Evolutionary conservation across 1,140 invertebrate genomes (phyloP).

Genomic region (Oreohelix idahoensis): DNA sequence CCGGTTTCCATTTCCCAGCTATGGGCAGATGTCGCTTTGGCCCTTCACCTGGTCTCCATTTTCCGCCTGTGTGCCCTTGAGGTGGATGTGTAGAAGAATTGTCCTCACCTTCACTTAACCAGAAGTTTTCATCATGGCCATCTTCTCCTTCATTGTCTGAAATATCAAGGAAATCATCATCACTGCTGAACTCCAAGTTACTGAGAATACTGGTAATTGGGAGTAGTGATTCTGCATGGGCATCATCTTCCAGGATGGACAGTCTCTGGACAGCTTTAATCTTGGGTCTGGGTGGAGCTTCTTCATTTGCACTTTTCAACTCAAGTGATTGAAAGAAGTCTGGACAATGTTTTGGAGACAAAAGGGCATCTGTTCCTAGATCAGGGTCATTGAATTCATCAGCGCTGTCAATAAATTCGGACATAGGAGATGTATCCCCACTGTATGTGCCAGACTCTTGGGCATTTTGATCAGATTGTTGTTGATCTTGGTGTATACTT

Average conservation of each 20-base stretch:
- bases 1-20: slow-evolving; percentile 57
- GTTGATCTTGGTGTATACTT: neutral
- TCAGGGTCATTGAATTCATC: slow-evolving; percentile 35
- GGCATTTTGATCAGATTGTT: neutral
- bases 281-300: slow-evolving; percentile 24
- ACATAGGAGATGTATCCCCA: slow-evolving; percentile 44
- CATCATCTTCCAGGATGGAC: slow-evolving; percentile 40
- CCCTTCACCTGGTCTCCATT: slow-evolving; percentile 79
- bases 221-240: slow-evolving; percentile 38
- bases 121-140: slow-evolving; percentile 40
- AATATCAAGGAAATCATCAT: slow-evolving; percentile 59
- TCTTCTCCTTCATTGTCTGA: slow-evolving; percentile 57
- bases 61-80: slow-evolving; percentile 80
- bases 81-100: slow-evolving; percentile 72
- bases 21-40: slow-evolving; percentile 43
- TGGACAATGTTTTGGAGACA: slow-evolving; percentile 31
- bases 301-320: slow-evolving; percentile 83
- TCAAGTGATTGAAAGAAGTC: slow-evolving; percentile 87
- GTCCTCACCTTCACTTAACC: slow-evolving; percentile 50
- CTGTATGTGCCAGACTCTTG: slow-evolving; percentile 27
- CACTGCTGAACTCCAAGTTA: slow-evolving; percentile 65
- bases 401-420: slow-evolving; percentile 43
- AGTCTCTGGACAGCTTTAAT: slow-evolving; percentile 34
- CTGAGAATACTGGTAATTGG: slow-evolving; percentile 66
- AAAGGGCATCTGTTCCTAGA: slow-evolving; percentile 13